phyloP scores from a whole-genome alignment of 2,888 invertebrate species.

The Clostera curtula region DNA sequence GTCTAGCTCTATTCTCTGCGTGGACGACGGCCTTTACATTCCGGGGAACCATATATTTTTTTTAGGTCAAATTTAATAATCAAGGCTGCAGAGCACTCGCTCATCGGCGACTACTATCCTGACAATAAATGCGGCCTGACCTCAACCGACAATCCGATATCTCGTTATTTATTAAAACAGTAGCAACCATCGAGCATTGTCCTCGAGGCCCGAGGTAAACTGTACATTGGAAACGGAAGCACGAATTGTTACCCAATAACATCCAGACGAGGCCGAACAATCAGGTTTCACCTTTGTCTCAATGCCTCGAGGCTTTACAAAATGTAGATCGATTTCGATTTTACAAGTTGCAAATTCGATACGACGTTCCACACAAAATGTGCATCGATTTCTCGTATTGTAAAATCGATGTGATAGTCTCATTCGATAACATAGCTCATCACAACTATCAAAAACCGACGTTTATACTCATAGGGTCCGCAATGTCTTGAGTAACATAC shows the following conservation, averaged over 20 bases:
- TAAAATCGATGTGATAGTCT: too few relatives aligned
- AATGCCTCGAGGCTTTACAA: slow-evolving; percentile 33
- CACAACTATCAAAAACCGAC: too few relatives aligned
- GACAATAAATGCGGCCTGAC: slow-evolving; percentile 3
- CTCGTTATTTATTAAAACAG: slow-evolving; percentile 8
- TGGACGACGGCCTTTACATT: too few relatives aligned
- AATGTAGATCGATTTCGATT: slow-evolving; percentile 25
- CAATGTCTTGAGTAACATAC: too few relatives aligned
- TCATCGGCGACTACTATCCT: slow-evolving; percentile 1
- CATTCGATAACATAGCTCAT: too few relatives aligned
- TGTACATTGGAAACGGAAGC: slow-evolving; percentile 49
- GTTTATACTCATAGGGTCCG: too few relatives aligned
- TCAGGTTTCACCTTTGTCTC: slow-evolving; percentile 57
- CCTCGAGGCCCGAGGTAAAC: slow-evolving; percentile 19
- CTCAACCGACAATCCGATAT: neutral
- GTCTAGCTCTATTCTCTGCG: too few relatives aligned
- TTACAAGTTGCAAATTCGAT: slow-evolving; percentile 30
- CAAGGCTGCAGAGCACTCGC: too few relatives aligned
- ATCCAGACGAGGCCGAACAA: slow-evolving; percentile 49
- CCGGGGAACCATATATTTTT: too few relatives aligned
- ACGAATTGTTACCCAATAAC: slow-evolving; percentile 53
- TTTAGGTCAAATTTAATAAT: too few relatives aligned
- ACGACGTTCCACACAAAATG: slow-evolving; percentile 14
- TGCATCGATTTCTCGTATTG: too few relatives aligned
- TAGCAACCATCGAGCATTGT: slow-evolving; percentile 6